phyloP scores from a whole-genome alignment of 2,888 invertebrate species.

The Drosophila maculinotata region DNA sequence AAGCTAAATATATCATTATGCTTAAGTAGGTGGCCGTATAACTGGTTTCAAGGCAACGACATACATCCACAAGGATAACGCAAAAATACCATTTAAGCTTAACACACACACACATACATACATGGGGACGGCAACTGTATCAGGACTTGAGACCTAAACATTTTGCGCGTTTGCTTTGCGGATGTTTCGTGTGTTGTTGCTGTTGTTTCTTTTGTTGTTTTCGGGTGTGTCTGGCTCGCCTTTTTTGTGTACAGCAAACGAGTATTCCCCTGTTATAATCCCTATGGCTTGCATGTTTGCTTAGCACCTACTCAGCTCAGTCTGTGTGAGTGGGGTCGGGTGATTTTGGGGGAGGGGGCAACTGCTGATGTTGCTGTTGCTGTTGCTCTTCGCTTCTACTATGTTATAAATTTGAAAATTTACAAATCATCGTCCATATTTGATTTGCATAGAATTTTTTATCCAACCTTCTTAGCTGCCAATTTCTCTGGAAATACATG shows the following conservation, averaged over 20 bases:
- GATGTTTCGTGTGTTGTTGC: conserved; percentile 26
- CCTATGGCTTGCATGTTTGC: conserved; percentile 72
- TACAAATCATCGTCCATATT: conserved; percentile 78
- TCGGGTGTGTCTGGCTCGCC: conserved; percentile 62
- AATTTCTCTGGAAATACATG: conserved; percentile 32
- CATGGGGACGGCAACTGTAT: conserved; percentile 12
- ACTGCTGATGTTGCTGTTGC: conserved; percentile 18
- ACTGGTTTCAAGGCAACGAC: conserved; percentile 33
- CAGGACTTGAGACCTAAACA: conserved; percentile 39
- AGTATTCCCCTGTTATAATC: conserved; percentile 65
- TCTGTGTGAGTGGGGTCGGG: conserved; percentile 5
- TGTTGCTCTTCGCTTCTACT: conserved; percentile 21
- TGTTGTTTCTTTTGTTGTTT: conserved; percentile 27
- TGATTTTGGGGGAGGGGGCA: neutral
- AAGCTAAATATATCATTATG: conserved; percentile 80
- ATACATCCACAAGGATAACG: conserved; percentile 48
- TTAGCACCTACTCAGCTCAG: conserved; percentile 67
- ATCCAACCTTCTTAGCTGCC: conserved; percentile 38
- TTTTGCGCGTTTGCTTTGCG: conserved; percentile 55
- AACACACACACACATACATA: conserved; percentile 37
- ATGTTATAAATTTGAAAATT: conserved; percentile 73
- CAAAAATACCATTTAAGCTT: conserved; percentile 54
- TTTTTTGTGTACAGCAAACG: conserved; percentile 57
- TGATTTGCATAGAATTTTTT: conserved; percentile 71
- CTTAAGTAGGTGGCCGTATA: conserved; percentile 68